Percentiles rank a stretch among this genome's conserved stretches.
phyloP scores from a whole-genome alignment of 2,888 invertebrate genomes.

The Pecten maximus region DNA sequence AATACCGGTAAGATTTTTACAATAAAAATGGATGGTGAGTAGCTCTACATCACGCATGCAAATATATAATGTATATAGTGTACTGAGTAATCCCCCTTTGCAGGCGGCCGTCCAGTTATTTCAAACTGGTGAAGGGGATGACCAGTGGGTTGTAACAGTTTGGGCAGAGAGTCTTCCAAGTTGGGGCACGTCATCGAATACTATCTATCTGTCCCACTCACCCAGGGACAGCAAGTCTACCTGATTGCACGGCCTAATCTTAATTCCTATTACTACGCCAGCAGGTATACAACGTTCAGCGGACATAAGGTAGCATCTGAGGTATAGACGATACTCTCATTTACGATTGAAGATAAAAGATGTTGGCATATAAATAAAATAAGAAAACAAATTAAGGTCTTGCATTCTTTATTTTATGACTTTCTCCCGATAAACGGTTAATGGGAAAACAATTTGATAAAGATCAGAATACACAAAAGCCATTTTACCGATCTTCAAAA shows the following conservation, averaged over 20 bases:
- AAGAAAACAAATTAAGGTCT: no score
- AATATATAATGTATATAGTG: no score
- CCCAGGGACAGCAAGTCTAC: neutral
- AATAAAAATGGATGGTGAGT: neutral
- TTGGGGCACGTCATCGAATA: conserved; percentile 8
- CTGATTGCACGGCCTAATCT: neutral
- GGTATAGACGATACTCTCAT: no score
- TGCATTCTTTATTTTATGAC: no score
- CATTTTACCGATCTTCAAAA: no score
- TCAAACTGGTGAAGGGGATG: neutral
- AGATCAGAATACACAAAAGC: no score
- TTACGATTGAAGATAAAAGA: no score
- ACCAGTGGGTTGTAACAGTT: neutral
- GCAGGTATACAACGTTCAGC: neutral
- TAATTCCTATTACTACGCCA: neutral
- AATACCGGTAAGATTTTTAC: neutral
- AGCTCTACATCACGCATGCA: neutral
- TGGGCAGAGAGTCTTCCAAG: neutral
- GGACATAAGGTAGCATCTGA: neutral
- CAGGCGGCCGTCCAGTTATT: neutral
- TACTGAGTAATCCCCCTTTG: neutral
- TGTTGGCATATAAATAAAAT: no score
- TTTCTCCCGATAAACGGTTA: no score
- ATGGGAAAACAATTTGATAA: no score
- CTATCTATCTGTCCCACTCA: neutral